Conservation (phyloP, 2,888 invertebrate genomes). For the Brenthis ino region DNA sequence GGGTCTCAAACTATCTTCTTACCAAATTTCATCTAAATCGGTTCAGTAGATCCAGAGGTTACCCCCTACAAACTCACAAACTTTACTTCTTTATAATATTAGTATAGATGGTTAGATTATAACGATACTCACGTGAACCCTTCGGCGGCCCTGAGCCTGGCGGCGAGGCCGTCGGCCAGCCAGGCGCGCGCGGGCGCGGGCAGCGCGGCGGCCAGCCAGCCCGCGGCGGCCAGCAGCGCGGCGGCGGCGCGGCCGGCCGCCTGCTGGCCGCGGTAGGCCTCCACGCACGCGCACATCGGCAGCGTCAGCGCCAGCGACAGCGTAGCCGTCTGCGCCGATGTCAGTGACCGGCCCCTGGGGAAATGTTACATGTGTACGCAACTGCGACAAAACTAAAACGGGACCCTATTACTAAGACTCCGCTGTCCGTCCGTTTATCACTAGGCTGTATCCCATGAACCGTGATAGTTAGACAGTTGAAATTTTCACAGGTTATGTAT, state of each 20-base stretch:
- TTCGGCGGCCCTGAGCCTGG: conserved; percentile 52
- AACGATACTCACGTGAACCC: conserved; percentile 60
- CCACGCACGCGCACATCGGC: conserved; percentile 94
- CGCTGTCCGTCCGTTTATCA: no score
- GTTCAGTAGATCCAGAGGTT: no score
- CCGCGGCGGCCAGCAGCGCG: conserved; percentile 51
- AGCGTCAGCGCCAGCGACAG: conserved; percentile 92
- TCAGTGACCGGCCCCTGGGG: conserved; percentile 95
- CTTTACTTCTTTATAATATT: no score
- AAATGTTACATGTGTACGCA: conserved; percentile 62
- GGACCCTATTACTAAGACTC: no score
- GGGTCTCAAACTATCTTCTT: no score
- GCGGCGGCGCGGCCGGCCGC: conserved; percentile 43
- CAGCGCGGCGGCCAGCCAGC: conserved; percentile 70
- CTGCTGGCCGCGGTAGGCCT: conserved; percentile 65
- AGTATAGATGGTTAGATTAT: not conserved
- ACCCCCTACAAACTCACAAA: no score
- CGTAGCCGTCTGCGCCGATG: conserved; percentile 94
- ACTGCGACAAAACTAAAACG: no score
- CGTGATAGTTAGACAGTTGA: no score
- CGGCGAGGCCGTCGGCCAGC: conserved; percentile 51
- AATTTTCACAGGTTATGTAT: no score
- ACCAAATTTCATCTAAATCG: no score
- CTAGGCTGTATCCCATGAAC: no score
- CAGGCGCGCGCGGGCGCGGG: conserved; percentile 46